Base-by-base conservation (phyloP, 2,113 vertebrate genomes). In the Pica pica region DNA sequence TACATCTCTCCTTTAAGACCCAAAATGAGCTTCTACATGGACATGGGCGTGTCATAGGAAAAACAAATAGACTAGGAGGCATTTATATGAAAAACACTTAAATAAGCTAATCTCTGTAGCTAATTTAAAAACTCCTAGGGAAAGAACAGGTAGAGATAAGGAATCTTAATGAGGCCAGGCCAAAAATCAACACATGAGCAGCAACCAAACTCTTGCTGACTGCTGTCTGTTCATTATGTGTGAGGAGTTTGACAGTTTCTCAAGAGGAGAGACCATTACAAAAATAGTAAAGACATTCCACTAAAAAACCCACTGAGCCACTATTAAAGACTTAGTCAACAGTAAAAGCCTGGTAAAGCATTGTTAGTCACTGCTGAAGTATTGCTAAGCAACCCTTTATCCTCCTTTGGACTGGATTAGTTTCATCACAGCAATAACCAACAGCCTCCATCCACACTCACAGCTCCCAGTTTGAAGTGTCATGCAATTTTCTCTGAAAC, bases 341-440 rank as follows among this genome's bases (percentile, higher is more conserved):
- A 97, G 86, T 11, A 52, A 49, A 87, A 81, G 86, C 74, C 83
- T 69, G 33, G 60, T 92, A 69, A 83, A 92, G 93, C 95, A 96
- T 97, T 96, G 95, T 83, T 96, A 94, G 93, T 88, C 95, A 89
- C 46, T 14, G 56, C 91, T 93, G 1, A 91, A 92, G 86, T 70
- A 97, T 97, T 94, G 94, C 96, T 95, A 96, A 96, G 96, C 94
- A 96, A 97, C 96, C 92, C 69, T 91, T 96, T 93, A 95, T 94
- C 86, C 89, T 95, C 69, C 94, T 93, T 41, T 2, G 77, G 89
- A 42, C 95, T 87, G 93, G 94, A 91, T 96, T 96, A 89, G 39
- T 68, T 95, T 89, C 93, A 77, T 94, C 89, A 28, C 0, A 0
- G 94, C 91, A 69, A 47, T 53, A 59, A 90, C 90, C 49, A 89